These are phyloP conservation scores for Lathronympha strigana DNA, from an alignment of 2,888 invertebrate genomes.

Conservation along the genomic window DNA sequence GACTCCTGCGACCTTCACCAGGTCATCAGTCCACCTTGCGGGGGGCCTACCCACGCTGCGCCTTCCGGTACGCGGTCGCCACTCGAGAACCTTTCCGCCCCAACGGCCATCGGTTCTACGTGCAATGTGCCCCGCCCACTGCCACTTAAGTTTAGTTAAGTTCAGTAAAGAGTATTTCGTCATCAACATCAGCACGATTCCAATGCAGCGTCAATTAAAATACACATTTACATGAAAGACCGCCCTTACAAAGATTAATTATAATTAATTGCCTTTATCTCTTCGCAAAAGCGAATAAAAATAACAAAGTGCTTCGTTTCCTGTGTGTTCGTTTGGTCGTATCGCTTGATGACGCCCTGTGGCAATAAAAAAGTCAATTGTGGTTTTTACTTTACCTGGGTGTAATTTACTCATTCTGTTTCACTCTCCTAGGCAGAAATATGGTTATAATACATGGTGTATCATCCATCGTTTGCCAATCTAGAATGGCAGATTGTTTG, in stretches of 20 bases:
- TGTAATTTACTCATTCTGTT: background rate
- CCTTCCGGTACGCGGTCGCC: no score
- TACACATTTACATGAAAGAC: constrained; percentile 3
- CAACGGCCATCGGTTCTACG: no score
- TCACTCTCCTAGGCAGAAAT: background rate
- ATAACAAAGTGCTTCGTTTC: constrained; percentile 17
- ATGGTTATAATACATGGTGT: background rate
- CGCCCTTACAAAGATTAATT: constrained; percentile 21
- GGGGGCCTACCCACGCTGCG: no score
- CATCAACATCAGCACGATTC: no score
- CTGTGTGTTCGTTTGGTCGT: constrained; percentile 17
- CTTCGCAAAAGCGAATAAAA: constrained; percentile 12
- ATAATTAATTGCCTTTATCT: constrained; percentile 26
- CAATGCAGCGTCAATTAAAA: constrained; percentile 2
- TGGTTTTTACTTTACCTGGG: background rate
- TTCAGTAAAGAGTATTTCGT: no score
- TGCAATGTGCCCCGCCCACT: no score
- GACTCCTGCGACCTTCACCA: no score
- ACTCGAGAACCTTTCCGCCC: no score
- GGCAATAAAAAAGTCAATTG: constrained; percentile 14
- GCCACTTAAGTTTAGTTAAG: no score
- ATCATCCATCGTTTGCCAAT: no score
- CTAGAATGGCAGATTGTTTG: no score
- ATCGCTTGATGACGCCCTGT: constrained; percentile 10
- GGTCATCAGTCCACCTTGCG: no score